Base-by-base conservation (phyloP, 2,797 vertebrate genomes). In the Capromys pilorides region DNA sequence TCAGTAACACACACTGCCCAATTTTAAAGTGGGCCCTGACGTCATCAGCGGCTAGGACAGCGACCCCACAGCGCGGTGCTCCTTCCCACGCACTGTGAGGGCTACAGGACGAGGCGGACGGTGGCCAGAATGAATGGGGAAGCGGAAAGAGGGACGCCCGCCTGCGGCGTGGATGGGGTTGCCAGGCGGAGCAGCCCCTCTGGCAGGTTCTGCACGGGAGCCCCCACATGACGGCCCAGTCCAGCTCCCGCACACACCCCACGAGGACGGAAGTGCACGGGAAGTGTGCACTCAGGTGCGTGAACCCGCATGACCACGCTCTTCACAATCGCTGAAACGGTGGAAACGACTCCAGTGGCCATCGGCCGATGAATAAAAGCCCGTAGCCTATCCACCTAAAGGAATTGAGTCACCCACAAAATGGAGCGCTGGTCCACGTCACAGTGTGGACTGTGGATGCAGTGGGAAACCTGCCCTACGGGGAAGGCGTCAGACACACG, bases 11-110 rank as follows among this genome's bases (percentile, higher is more conserved):
- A 80, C 86, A 84, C 19, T 83, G 67, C 26, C 54, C 33, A 83
- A 67, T 57, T 85, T 54, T 73, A 89, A 93, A 96, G 82, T 51
- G 5, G 94, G 39, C 39, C n/a, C 69, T 36, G 90, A 49, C 39
- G 39, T 71, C n/a, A 80, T 19, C 26, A 61, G 26, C 88, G 24
- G 83, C 57, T 79, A 77, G 79, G 26, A 94, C 90, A 88, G 80
- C 39, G 36, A 39, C 22, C 39, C 4, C 7, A 39, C 10, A 71
- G 22, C 69, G 11, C 10, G 4, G 36, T 22, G 9, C 69, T 39
- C 69, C 8, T 36, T 22, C 69, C 4, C n/a, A 11, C 4, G 36
- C 21, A 71, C 69, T 71, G 5, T 22, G 21, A 39, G 4, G 36
- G 69, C 21, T 79, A n/a, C n/a, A n/a, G n/a, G n/a, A n/a, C n/a